Conservation (phyloP, 2,888 invertebrate species). For the Pegoplata infirma region DNA sequence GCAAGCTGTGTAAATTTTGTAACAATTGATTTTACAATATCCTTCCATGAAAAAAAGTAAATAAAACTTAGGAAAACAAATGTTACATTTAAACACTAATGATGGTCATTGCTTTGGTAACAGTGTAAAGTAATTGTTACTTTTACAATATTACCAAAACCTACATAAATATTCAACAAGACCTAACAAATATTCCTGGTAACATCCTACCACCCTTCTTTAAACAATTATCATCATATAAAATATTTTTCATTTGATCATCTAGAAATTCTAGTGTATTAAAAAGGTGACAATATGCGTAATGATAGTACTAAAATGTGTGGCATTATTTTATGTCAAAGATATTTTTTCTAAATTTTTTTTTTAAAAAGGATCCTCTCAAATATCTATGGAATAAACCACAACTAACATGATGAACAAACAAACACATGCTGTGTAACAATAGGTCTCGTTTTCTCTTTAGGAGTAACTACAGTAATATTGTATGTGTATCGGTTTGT, state of each 20-base stretch:
- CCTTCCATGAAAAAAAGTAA: conserved; percentile 43
- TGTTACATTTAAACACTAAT: conserved; percentile 60
- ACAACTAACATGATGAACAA: conserved; percentile 51
- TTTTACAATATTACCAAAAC: too few species aligned
- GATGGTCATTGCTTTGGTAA: conserved; percentile 41
- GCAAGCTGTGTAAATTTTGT: conserved; percentile 59
- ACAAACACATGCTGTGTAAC: conserved; percentile 50
- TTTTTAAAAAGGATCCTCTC: conserved; percentile 39
- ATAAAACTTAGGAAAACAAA: conserved; percentile 19
- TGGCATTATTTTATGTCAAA: conserved; percentile 41
- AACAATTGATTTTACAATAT: conserved; percentile 51
- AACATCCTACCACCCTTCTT: conserved; percentile 31
- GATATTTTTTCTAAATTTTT: not conserved
- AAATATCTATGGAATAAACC: conserved; percentile 50
- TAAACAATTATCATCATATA: too few species aligned
- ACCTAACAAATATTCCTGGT: not conserved
- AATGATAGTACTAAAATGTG: conserved; percentile 61
- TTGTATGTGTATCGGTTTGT: too few species aligned
- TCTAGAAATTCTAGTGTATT: too few species aligned
- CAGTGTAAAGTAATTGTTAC: conserved; percentile 24
- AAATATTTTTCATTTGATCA: too few species aligned
- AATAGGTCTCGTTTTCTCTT: conserved; percentile 24
- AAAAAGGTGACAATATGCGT: conserved; percentile 64
- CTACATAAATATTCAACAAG: conserved; percentile 12
- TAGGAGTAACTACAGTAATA: too few species aligned